Base-by-base conservation (phyloP, 2,888 invertebrate genomes). In the Drosophila infuscata region DNA sequence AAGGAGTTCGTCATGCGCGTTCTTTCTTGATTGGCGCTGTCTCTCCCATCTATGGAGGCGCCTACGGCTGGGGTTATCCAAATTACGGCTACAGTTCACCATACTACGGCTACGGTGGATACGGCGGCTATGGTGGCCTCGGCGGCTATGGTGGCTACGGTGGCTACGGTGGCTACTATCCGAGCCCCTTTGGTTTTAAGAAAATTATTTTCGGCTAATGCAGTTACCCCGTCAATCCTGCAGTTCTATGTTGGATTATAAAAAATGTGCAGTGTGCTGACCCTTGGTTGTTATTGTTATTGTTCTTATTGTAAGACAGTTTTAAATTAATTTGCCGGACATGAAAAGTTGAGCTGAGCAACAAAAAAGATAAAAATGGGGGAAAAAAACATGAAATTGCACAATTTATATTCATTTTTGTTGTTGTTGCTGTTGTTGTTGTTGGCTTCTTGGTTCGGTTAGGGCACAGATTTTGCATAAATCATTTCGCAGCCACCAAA, bases 291-390 rank as follows among this genome's bases (percentile, higher is more conserved):
- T 46, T 60, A 58, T 33, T 57, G 30, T 67, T 78, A 71, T 75
- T 82, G 79, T 59, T 73, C 46, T 46, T 69, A 76, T 80, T 82
- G 53, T 74, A 80, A 82, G 86, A 85, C 83, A 85, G 81, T 87
- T 89, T 90, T 89, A 90, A 85, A 85, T 85, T 85, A 85, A 85
- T 85, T 85, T 85, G 82, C 89, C 58, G 88, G 82, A 91, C 85
- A 81, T 75, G 78, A 83, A 89, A 84, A 90, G 85, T 77, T 81
- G 65, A 66, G 76, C 52, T n/a, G 41, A 56, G 52, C 41, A 65
- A 73, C 48, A 60, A 48, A 61, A 62, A 60, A 36, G 30, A 53
- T 43, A 48, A 33, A 61, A 61, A 56, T 51, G 29, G 17, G 33
- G 17, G 29, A 8, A 51, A 70, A 75, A 69, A 76, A 72, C 79